phyloP scores from a whole-genome alignment of 2,888 invertebrate species.

The Lumbricus terrestris region DNA sequence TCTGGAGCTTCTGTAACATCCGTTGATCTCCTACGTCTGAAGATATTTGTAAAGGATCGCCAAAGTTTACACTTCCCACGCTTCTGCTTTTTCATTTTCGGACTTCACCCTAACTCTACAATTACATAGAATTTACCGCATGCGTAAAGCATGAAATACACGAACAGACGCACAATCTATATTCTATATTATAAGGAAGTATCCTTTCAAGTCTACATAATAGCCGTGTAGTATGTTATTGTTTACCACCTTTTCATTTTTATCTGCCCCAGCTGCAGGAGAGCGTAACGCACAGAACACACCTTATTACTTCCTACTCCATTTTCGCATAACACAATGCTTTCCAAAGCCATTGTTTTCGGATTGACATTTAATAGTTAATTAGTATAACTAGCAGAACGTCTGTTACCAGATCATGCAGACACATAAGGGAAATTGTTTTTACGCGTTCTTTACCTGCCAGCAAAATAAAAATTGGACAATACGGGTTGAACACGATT shows the following conservation, averaged over 20 bases:
- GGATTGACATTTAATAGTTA: not conserved
- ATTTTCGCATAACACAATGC: not conserved
- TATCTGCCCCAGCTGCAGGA: not conserved
- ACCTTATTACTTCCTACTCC: not conserved
- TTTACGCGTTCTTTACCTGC: slow-evolving; percentile 3
- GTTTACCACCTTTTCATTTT: not conserved
- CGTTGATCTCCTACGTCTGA: not conserved
- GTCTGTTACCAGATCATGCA: not conserved
- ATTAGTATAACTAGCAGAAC: not conserved
- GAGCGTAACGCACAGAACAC: not conserved
- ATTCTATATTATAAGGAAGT: not conserved
- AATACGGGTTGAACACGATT: not conserved
- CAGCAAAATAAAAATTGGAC: not conserved
- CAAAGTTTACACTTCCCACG: not conserved
- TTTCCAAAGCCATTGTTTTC: not conserved
- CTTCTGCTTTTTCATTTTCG: not conserved
- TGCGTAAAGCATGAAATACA: not conserved
- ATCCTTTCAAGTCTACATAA: not conserved
- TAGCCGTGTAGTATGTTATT: not conserved
- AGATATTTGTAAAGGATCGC: not conserved
- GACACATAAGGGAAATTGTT: not conserved
- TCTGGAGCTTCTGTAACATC: not conserved
- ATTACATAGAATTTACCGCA: not conserved
- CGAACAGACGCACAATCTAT: not conserved
- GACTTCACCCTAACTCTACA: not conserved